Evolutionary conservation across 2,888 invertebrate species (phyloP), one percentile per base, ranked within the genome.

Genomic region (Aquatica leii): DNA sequence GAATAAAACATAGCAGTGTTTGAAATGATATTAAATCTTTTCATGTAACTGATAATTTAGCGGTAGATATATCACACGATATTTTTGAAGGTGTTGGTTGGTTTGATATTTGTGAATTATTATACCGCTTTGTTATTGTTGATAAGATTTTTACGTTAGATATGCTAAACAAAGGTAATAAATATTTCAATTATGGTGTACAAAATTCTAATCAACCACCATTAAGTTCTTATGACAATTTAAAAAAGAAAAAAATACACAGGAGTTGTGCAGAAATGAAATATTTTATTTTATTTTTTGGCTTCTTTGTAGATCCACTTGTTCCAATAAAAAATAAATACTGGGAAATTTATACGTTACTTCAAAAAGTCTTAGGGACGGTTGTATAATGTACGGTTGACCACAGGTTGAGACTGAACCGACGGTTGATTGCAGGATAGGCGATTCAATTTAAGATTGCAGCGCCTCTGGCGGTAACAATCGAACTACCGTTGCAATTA

Each of bases 21-120:
- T 40, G 40, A 14, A 40, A 40, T 64, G 11, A 40, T 9, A 52
- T 73, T 48, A 58, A 53, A n/a, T 58, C 65, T 21, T 75, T 71
- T 69, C 64, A 73, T 62, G 63, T 73, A 20, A 62, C 63, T 21
- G 58, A 70, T 40, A 73, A 73, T 57, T 67, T 54, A 59, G 60
- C 43, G 56, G 61, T 69, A 34, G 74, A 73, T 60, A 58, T 71
- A 15, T 69, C 69, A 68, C 72, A 73, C 54, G 73, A 74, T 59
- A 14, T 74, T 14, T 69, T 69, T 46, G 69, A 71, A 50, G 69
- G 69, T 12, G 35, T 70, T 14, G 54, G 59, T 20, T 6, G n/a
- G n/a, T 41, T 31, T 46, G 59, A 59, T n/a, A 34, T 63, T 20
- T 2, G 18, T 14, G 5, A 20, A 18, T 43, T 63, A 2, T 49